These are phyloP conservation scores for Mystacides longicornis DNA, from an alignment of 2,888 invertebrate species.

Conservation along the genomic window DNA sequence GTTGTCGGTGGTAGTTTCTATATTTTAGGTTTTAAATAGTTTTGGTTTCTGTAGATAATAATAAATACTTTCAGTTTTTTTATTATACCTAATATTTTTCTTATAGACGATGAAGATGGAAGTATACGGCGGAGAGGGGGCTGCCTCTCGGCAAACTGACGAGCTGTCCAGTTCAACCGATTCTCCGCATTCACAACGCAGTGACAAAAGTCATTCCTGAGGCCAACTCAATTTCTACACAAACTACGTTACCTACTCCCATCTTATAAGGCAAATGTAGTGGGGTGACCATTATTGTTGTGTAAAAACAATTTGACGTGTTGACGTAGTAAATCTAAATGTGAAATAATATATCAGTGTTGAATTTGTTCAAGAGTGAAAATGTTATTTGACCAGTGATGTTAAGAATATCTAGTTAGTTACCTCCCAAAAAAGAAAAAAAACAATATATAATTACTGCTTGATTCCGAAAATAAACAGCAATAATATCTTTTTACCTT, in stretches of 20 bases:
- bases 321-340: not conserved
- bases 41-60: no score
- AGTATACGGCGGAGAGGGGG: constrained; percentile 55
- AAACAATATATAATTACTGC: no score
- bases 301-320: not conserved
- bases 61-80: not conserved
- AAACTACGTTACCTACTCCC: constrained; percentile 3
- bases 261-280: constrained; percentile 1
- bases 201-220: constrained; percentile 22
- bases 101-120: constrained; percentile 52
- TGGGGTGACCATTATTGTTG: not conserved
- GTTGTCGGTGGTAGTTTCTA: no score
- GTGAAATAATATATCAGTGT: not conserved
- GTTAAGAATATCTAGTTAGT: no score
- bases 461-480: no score
- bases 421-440: no score
- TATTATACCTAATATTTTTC: not conserved
- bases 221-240: constrained; percentile 3
- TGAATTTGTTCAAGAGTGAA: no score
- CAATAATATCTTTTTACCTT: no score
- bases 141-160: constrained; percentile 58
- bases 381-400: no score
- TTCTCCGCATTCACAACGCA: constrained; percentile 36
- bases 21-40: no score
- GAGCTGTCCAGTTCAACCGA: constrained; percentile 31